phyloP scores from a whole-genome alignment of 2,888 invertebrate genomes.

The Norana najaformis region DNA sequence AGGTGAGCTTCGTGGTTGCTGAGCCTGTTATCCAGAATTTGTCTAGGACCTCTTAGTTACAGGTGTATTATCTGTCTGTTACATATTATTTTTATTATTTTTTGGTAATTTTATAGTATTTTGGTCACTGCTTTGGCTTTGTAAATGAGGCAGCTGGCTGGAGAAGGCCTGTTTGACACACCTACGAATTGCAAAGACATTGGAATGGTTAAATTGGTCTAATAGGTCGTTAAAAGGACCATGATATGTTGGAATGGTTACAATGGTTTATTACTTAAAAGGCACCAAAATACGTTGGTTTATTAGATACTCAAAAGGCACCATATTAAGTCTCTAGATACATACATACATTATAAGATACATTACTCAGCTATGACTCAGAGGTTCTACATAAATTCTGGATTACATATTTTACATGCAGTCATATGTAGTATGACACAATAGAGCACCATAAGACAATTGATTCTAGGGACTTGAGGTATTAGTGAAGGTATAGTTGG shows the following conservation, averaged over 20 bases:
- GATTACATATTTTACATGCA: no score
- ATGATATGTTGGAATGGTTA: background rate
- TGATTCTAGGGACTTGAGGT: no score
- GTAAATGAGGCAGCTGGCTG: background rate
- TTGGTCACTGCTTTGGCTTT: background rate
- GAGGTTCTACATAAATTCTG: no score
- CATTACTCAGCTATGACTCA: no score
- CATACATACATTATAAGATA: no score
- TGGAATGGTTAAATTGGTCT: background rate
- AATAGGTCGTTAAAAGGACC: background rate
- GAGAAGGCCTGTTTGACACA: background rate
- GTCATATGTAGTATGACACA: no score
- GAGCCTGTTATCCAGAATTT: background rate
- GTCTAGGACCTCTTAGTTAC: background rate
- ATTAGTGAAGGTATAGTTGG: no score
- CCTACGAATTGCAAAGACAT: background rate
- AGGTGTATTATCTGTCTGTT: background rate
- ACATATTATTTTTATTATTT: background rate
- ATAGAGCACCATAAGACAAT: no score
- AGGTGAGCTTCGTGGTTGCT: constrained; percentile 67
- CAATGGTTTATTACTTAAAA: background rate
- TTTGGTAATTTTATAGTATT: background rate
- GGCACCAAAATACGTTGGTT: background rate
- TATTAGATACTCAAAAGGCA: background rate
- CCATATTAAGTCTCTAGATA: background rate